Percentiles rank a stretch among this genome's conserved stretches.
phyloP scores from a whole-genome alignment of 2,113 vertebrate genomes.

The Mirounga angustirostris region DNA sequence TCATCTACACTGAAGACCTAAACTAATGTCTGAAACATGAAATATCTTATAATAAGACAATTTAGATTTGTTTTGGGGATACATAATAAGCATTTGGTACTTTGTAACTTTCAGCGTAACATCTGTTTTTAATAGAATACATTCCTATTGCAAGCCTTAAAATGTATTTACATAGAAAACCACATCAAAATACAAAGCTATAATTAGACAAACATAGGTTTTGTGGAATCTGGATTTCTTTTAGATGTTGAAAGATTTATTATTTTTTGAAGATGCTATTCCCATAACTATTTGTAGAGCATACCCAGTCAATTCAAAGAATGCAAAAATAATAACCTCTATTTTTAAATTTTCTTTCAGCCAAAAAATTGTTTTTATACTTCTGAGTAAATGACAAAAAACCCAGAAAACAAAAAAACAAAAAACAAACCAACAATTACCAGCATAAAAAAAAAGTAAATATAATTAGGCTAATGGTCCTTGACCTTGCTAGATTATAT shows the following conservation, averaged over 20 bases:
- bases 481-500: slow-evolving; percentile 45
- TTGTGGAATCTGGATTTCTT: slow-evolving; percentile 79
- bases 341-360: slow-evolving; percentile 51
- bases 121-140: slow-evolving; percentile 81
- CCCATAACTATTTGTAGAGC: slow-evolving; percentile 72
- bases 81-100: slow-evolving; percentile 76
- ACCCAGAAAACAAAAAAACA: neutral
- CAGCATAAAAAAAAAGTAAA: slow-evolving; percentile 36
- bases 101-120: slow-evolving; percentile 69
- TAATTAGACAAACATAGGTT: slow-evolving; percentile 82
- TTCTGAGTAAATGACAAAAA: slow-evolving; percentile 45
- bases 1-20: slow-evolving; percentile 21
- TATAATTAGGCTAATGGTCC: slow-evolving; percentile 61
- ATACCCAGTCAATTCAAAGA: slow-evolving; percentile 74
- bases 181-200: slow-evolving; percentile 69
- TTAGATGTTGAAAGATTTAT: slow-evolving; percentile 80
- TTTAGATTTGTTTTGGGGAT: slow-evolving; percentile 70
- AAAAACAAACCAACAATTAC: neutral
- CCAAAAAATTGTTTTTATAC: slow-evolving; percentile 57
- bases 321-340: slow-evolving; percentile 48
- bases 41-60: slow-evolving; percentile 69
- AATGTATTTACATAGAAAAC: slow-evolving; percentile 80
- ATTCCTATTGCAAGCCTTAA: slow-evolving; percentile 78
- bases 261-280: slow-evolving; percentile 77
- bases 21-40: slow-evolving; percentile 60